A percentile compares a stretch with the other conserved stretches of the same genome.
phyloP scores from a whole-genome alignment of 2,888 invertebrate species.

The Odontothrips loti region DNA sequence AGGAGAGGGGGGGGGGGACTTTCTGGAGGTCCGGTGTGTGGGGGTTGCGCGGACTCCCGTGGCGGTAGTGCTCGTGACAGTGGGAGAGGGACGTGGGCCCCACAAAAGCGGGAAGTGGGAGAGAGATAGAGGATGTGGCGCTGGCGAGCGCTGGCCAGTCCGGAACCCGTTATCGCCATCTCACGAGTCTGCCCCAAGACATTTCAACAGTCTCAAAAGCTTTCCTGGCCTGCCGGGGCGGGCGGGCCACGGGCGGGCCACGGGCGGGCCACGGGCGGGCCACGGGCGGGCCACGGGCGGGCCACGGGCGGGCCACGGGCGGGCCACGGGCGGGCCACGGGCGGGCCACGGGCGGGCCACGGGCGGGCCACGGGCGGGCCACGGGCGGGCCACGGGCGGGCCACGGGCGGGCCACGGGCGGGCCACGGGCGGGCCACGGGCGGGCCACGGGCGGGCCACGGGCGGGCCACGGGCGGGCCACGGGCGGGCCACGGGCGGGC shows the following conservation, averaged over 20 bases:
- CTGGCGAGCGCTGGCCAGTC: not conserved
- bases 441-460: not conserved
- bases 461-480: not conserved
- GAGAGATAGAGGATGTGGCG: conserved; percentile 11
- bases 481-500: not conserved
- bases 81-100: too few species aligned
- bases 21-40: too few species aligned
- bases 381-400: not conserved
- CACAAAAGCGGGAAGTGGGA: not conserved
- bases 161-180: conserved; percentile 21
- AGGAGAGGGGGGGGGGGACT: not conserved
- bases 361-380: not conserved
- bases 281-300: not conserved
- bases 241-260: not conserved
- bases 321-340: not conserved
- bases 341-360: not conserved
- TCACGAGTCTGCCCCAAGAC: conserved; percentile 10
- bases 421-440: not conserved
- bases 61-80: too few species aligned
- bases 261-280: not conserved
- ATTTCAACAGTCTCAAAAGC: conserved; percentile 26
- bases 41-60: too few species aligned
- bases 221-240: not conserved
- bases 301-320: not conserved
- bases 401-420: not conserved